Percentiles rank a stretch among this genome's conserved stretches.
These are phyloP conservation scores for Recurvirostra avosetta DNA, from an alignment of 2,113 vertebrate genomes.

Conservation along the genomic window DNA sequence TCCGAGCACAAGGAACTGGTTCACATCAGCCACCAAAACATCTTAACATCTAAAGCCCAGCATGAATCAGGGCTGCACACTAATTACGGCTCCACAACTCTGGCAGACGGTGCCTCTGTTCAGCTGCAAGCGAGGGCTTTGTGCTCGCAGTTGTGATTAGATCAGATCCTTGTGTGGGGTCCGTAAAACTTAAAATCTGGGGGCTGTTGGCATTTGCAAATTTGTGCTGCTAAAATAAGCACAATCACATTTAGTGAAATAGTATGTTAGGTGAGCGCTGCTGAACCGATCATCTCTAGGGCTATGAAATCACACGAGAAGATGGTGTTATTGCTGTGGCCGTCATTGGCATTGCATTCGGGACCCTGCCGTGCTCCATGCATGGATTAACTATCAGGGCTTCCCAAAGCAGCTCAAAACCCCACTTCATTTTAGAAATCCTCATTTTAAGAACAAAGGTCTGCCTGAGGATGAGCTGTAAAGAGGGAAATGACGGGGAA, in stretches of 20 bases:
- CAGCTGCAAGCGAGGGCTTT: neutral
- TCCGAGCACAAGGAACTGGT: neutral
- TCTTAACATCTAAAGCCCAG: neutral
- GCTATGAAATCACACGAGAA: neutral
- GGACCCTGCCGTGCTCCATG: rapidly evolving
- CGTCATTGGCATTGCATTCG: neutral
- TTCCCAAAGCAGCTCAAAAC: neutral
- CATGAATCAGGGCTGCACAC: neutral
- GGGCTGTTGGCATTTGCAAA: neutral
- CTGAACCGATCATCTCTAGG: neutral
- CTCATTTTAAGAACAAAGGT: neutral
- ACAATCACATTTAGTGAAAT: neutral
- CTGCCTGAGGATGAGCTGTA: neutral
- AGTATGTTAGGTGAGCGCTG: neutral
- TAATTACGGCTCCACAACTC: neutral
- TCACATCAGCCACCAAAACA: neutral
- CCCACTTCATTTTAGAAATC: neutral
- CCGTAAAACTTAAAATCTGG: neutral
- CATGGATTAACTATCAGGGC: neutral
- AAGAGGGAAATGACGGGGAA: neutral
- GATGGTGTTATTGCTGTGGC: rapidly evolving
- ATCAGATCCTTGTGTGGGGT: neutral
- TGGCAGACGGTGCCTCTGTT: neutral
- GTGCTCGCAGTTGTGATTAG: neutral
- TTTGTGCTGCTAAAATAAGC: neutral